Base-by-base conservation (phyloP, 2,113 vertebrate genomes). In the Brienomyrus longianalis region DNA sequence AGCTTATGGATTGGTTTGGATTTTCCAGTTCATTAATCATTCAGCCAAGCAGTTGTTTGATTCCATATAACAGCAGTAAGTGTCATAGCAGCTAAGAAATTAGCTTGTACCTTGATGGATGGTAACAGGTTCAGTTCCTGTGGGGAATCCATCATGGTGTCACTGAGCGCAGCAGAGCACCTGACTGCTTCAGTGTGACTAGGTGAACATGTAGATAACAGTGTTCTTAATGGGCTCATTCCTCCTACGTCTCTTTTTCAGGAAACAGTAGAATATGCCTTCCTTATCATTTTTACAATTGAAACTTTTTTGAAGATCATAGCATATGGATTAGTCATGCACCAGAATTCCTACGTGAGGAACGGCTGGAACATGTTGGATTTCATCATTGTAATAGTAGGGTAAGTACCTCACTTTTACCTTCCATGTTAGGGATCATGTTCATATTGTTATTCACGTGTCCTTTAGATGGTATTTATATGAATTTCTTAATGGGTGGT, bases 241-340 rank as follows among this genome's bases (percentile, higher is more conserved):
- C 83, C 91, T 19, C 90, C 88, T 93, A 91, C 94, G 10, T 96
- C 83, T 96, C 92, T 95, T 91, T 92, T 92, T 87, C 96, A 99
- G 98, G 98, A 99, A 98, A 99, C 98, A 96, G 98, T 99, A 94
- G 98, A 99, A 97, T 99, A 99, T 98, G 98, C 98, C 97, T 99
- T 99, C 97, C 98, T 99, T 95, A 98, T 99, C 95, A 98, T 99
- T 97, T 99, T 99, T 97, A 99, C 98, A 93, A 97, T 99, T 91
- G 98, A 99, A 96, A 99, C 98, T 91, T 99, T 98, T 97, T 97
- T 99, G 96, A 99, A 99, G 97, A 99, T 99, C 94, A 98, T 99
- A 90, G 98, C 98, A 2, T 99, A 99, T 91, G 98, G 98, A 97
- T 95, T 99, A 96, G 97, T 99, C 95, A 97, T 99, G 95, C 98